These are phyloP conservation scores for Discoglossus pictus DNA, from an alignment of 2,797 vertebrate genomes.

Conservation along the genomic window DNA sequence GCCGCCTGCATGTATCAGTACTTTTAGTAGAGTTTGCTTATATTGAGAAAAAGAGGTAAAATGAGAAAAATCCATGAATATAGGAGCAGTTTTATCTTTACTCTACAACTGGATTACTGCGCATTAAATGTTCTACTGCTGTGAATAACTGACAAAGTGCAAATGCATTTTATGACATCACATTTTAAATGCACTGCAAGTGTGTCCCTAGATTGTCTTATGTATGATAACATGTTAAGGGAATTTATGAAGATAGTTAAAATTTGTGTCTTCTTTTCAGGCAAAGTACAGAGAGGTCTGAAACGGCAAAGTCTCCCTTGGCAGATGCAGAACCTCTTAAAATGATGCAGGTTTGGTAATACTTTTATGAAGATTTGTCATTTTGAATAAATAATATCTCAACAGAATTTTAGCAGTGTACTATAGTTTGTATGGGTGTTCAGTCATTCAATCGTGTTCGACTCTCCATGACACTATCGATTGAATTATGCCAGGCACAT, in stretches of 20 bases:
- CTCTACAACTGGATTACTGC: too few relatives aligned
- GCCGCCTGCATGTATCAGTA: too few relatives aligned
- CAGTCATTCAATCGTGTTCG: too few relatives aligned
- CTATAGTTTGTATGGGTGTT: too few relatives aligned
- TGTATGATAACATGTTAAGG: constrained; percentile 10
- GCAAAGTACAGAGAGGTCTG: constrained; percentile 1
- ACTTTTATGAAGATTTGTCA: constrained; percentile 32
- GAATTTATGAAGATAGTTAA: constrained; percentile 33
- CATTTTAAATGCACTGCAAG: constrained; percentile 1
- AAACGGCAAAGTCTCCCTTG: constrained; percentile 26
- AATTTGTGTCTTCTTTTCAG: constrained; percentile 12
- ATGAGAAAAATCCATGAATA: too few relatives aligned
- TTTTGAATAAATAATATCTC: constrained; percentile 41
- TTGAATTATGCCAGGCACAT: too few relatives aligned
- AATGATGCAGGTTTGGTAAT: constrained; percentile 38
- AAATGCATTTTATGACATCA: not conserved
- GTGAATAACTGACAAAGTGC: not conserved
- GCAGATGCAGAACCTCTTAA: constrained; percentile 38
- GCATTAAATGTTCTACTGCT: too few relatives aligned
- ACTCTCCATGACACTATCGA: too few relatives aligned
- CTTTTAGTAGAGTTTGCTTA: too few relatives aligned
- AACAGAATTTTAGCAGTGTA: constrained; percentile 9
- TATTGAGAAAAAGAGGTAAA: too few relatives aligned
- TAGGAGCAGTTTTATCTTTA: too few relatives aligned
- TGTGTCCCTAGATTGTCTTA: not conserved